phyloP scores from a whole-genome alignment of 1,140 invertebrate species.

The Polypedilum vanderplanki region DNA sequence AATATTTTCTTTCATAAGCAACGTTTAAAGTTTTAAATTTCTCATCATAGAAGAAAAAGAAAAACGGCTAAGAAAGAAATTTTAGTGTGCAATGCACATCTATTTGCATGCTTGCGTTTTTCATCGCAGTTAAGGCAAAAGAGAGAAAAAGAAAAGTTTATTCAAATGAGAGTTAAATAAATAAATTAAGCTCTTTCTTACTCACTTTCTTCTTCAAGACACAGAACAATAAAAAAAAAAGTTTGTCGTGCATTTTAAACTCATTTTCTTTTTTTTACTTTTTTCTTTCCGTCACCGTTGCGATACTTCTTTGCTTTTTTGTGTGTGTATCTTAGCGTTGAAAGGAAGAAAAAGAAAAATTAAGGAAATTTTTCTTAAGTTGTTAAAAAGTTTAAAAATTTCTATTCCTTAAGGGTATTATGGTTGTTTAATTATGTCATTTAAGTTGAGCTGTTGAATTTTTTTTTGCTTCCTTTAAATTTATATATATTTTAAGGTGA shows the following conservation, averaged over 20 bases:
- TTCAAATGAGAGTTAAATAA: conserved; percentile 19
- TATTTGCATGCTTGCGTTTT: conserved; percentile 18
- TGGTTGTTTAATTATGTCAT: conserved; percentile 19
- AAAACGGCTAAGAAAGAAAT: background rate
- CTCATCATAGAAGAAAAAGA: background rate
- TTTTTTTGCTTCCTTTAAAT: background rate
- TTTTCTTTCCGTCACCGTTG: background rate
- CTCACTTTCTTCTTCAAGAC: background rate
- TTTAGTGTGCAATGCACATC: background rate
- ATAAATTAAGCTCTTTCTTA: background rate
- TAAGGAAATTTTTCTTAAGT: background rate
- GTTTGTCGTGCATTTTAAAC: conserved; percentile 8
- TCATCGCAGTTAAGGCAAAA: background rate
- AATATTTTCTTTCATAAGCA: background rate
- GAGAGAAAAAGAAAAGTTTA: background rate
- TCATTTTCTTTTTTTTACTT: background rate
- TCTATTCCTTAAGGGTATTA: conserved; percentile 6
- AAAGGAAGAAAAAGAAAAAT: background rate
- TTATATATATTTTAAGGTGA: background rate
- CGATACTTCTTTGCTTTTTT: background rate
- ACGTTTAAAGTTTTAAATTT: conserved; percentile 1
- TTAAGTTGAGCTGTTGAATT: conserved; percentile 13
- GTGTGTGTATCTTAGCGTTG: background rate
- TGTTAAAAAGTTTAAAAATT: conserved; percentile 14
- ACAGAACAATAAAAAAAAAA: background rate